Percentiles rank a stretch among this genome's conserved stretches.
phyloP scores from a whole-genome alignment of 2,888 invertebrate genomes.

The Empis livida region DNA sequence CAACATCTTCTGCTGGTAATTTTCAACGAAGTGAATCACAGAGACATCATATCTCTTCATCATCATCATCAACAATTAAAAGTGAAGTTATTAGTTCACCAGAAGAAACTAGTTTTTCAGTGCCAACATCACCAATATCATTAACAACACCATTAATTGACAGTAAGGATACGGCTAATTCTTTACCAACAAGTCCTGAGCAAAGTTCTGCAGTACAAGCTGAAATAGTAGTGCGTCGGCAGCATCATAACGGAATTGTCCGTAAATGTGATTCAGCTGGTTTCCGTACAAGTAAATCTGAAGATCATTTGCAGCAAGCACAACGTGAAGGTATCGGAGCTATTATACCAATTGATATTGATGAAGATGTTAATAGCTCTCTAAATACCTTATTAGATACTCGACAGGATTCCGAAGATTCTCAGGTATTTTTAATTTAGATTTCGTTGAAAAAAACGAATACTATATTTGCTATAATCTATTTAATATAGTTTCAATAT shows the following conservation, averaged over 20 bases:
- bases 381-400: slow-evolving; percentile 82
- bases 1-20: slow-evolving; percentile 9
- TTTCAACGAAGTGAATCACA: slow-evolving; percentile 13
- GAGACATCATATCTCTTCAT: slow-evolving; percentile 25
- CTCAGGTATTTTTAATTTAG: slow-evolving; percentile 29
- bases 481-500: too few species aligned
- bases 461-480: neutral
- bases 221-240: slow-evolving; percentile 31
- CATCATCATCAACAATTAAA: slow-evolving; percentile 35
- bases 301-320: slow-evolving; percentile 72
- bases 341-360: slow-evolving; percentile 75
- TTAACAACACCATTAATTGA: slow-evolving; percentile 35
- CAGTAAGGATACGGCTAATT: slow-evolving; percentile 39
- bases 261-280: slow-evolving; percentile 45
- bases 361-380: slow-evolving; percentile 87
- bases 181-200: slow-evolving; percentile 59
- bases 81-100: slow-evolving; percentile 27
- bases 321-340: slow-evolving; percentile 52
- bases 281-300: slow-evolving; percentile 80
- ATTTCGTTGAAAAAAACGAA: too few species aligned
- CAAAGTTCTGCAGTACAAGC: slow-evolving; percentile 23
- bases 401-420: slow-evolving; percentile 42
- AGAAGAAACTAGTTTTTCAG: slow-evolving; percentile 35
- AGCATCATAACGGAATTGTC: slow-evolving; percentile 41
- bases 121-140: slow-evolving; percentile 39